A percentile compares a stretch with the other conserved stretches of the same genome.
phyloP scores from a whole-genome alignment of 1,140 invertebrate species.

The Caenorhabditis elegans region WBcel235 BX284604.4:9739501-9740000 shows the following conservation, averaged over 20 bases:
- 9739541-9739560: too few species aligned
- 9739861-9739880: constrained; percentile 77
- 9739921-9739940: constrained; percentile 85
- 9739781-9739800: constrained; percentile 84
- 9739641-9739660: constrained; percentile 77
- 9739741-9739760: constrained; percentile 77
- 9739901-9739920: constrained; percentile 82
- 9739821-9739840: constrained; percentile 82
- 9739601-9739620: constrained; percentile 87
- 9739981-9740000: constrained; percentile 83
- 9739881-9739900: constrained; percentile 70
- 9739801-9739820: constrained; percentile 76
- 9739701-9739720: constrained; percentile 79
- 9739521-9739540: too few species aligned
- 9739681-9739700: constrained; percentile 63
- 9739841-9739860: constrained; percentile 83
- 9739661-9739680: neutral
- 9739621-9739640: constrained; percentile 87
- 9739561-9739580: too few species aligned
- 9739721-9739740: constrained; percentile 81
- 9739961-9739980: constrained; percentile 72
- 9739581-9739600: constrained; percentile 54
- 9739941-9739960: constrained; percentile 88
- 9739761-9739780: constrained; percentile 81
- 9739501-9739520: too few species aligned